Conservation (phyloP, 1,140 invertebrate species). For the Globodera ellingtonae region DNA sequence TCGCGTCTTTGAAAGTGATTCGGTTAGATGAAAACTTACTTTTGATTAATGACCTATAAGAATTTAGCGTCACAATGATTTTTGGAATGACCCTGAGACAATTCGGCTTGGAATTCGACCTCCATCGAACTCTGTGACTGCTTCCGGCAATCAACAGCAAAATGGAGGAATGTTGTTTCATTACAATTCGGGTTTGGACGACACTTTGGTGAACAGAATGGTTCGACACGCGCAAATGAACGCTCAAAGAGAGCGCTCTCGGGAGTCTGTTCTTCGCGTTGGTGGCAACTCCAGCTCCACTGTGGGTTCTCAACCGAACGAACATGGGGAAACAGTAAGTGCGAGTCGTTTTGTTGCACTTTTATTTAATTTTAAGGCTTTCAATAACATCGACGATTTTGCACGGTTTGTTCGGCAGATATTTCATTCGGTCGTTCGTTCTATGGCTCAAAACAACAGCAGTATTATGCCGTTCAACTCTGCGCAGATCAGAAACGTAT, state of each 20-base stretch:
- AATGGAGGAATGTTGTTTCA: background rate
- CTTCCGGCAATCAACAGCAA: background rate
- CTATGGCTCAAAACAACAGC: conserved; percentile 19
- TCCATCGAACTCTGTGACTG: conserved; percentile 9
- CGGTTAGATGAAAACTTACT: background rate
- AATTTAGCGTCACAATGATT: conserved; percentile 27
- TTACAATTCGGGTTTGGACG: background rate
- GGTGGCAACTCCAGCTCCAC: background rate
- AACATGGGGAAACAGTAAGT: conserved; percentile 15
- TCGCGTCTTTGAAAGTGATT: conserved; percentile 17
- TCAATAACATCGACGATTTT: conserved; percentile 20
- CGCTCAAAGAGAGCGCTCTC: background rate
- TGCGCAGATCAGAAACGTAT: background rate
- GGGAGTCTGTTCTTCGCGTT: background rate
- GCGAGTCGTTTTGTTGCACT: background rate
- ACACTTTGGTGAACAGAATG: conserved; percentile 5
- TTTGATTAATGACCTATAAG: background rate
- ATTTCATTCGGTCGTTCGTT: conserved; percentile 16
- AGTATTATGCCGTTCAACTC: conserved; percentile 8
- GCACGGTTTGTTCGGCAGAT: conserved; percentile 22
- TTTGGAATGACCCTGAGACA: conserved; percentile 36
- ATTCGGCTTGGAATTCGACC: conserved; percentile 17
- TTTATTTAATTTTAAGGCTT: conserved; percentile 16
- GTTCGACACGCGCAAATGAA: background rate
- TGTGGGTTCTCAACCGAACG: conserved; percentile 10